Percentiles rank a stretch among this genome's conserved stretches.
phyloP scores from a whole-genome alignment of 2,797 vertebrate species.

The Nasua narica region DNA sequence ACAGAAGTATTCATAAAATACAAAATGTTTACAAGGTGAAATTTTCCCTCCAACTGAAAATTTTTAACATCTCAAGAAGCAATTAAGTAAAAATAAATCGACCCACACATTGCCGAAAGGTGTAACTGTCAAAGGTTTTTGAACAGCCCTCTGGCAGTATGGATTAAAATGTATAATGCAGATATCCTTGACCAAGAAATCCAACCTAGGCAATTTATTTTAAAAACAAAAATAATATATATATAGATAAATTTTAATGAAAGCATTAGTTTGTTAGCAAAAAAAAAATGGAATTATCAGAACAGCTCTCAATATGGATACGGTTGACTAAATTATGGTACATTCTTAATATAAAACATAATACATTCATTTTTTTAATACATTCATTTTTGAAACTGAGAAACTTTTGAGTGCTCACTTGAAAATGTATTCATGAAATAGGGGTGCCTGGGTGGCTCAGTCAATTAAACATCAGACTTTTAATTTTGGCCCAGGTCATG shows the following conservation, averaged over 20 bases:
- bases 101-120: neutral
- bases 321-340: neutral
- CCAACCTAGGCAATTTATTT: neutral
- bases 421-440: neutral
- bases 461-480: neutral
- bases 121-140: neutral
- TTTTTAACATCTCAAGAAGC: neutral
- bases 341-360: neutral
- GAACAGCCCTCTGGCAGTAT: neutral
- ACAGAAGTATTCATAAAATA: conserved; percentile 12
- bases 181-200: neutral
- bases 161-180: conserved; percentile 22
- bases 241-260: neutral
- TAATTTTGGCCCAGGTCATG: neutral
- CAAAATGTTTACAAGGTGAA: neutral
- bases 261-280: conserved; percentile 9
- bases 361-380: neutral
- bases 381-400: neutral
- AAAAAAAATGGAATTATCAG: neutral
- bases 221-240: conserved; percentile 4
- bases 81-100: neutral
- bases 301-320: neutral
- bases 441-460: neutral
- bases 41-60: neutral
- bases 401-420: neutral